Conservation (phyloP, 2,888 invertebrate species). For the Itoplectis maculator region DNA sequence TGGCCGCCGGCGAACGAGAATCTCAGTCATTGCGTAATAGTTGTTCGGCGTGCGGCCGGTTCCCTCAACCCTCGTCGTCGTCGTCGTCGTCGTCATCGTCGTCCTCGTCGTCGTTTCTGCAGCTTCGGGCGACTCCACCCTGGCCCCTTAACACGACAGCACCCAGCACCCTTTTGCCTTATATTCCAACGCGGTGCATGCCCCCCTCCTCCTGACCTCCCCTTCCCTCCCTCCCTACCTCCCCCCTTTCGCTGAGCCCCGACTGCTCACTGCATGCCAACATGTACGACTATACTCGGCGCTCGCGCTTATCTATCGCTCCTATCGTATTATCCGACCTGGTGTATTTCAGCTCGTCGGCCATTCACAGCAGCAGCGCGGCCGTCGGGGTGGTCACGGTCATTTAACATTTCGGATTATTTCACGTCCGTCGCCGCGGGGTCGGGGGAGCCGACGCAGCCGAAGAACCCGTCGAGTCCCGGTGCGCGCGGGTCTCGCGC, state of each 20-base stretch:
- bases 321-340: constrained; percentile 56
- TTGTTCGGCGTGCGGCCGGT: constrained; percentile 71
- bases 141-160: constrained; percentile 51
- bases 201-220: not conserved
- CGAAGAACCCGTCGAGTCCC: constrained; percentile 12
- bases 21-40: constrained; percentile 79
- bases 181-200: constrained; percentile 15
- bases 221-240: not conserved
- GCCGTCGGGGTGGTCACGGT: constrained; percentile 62
- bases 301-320: constrained; percentile 57
- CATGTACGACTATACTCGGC: constrained; percentile 38
- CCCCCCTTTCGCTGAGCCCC: constrained; percentile 13
- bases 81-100: constrained; percentile 15
- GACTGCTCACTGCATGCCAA: constrained; percentile 50
- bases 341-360: constrained; percentile 45
- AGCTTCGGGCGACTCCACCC: constrained; percentile 54
- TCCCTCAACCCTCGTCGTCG: constrained; percentile 23
- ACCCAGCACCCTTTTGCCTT: constrained; percentile 63
- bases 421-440: constrained; percentile 39
- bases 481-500: constrained; percentile 13
- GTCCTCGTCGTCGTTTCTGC: constrained; percentile 38
- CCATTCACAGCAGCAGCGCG: constrained; percentile 38
- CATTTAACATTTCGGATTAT: constrained; percentile 65
- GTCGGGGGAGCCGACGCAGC: constrained; percentile 18
- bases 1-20: constrained; percentile 30